Evolutionary conservation across 2,888 invertebrate species (phyloP).

Genomic region (Mimachlamys varia): DNA sequence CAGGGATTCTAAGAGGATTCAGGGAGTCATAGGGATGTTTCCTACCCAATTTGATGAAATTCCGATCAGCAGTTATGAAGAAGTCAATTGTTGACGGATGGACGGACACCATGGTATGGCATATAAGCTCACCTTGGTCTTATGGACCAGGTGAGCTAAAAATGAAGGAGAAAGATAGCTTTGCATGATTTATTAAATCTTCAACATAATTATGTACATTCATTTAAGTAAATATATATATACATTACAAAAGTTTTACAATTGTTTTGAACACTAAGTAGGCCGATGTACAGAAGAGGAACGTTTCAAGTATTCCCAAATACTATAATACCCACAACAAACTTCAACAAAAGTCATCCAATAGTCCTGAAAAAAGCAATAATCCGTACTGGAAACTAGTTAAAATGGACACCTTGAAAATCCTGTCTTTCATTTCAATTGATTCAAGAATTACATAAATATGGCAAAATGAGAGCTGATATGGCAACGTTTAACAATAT

Average conservation of each 20-base stretch:
- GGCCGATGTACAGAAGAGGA: background rate
- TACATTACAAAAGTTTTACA: background rate
- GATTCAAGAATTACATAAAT: background rate
- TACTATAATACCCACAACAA: background rate
- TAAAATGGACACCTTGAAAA: background rate
- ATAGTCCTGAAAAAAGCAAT: background rate
- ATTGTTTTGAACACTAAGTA: background rate
- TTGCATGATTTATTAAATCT: constrained; percentile 15
- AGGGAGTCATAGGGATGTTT: too few relatives aligned
- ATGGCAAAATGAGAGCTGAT: too few relatives aligned
- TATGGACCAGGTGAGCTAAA: background rate
- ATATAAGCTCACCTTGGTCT: too few relatives aligned
- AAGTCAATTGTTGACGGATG: too few relatives aligned
- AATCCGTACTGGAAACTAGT: too few relatives aligned
- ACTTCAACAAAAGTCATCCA: too few relatives aligned
- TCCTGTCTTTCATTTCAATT: background rate
- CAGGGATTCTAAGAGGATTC: too few relatives aligned
- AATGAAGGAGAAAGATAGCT: background rate
- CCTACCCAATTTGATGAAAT: too few relatives aligned
- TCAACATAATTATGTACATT: background rate
- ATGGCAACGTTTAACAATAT: too few relatives aligned
- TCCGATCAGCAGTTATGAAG: too few relatives aligned
- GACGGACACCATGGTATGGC: too few relatives aligned
- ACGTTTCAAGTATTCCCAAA: background rate
- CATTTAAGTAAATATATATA: background rate